Evolutionary conservation across 2,888 invertebrate species (phyloP), one percentile per base, ranked within the genome.

Genomic region (Chrysopilus asiliformis): DNA sequence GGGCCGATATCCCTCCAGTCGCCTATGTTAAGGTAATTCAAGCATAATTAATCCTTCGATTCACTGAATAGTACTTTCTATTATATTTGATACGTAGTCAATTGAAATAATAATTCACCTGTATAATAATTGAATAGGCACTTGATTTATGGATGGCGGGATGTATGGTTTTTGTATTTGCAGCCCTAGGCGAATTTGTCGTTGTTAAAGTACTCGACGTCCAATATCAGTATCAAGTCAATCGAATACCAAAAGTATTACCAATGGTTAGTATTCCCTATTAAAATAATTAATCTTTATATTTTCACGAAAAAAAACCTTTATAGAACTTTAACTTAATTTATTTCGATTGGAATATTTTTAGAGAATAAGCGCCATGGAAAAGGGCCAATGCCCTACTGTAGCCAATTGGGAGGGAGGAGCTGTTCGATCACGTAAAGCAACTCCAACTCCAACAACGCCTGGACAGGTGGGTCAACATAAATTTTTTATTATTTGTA

Each of bases 141-240:
- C 60, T 85, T 26, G 85, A 85, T 56, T 66, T 85, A 8, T 86
- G 86, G 86, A 85, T 86, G 84, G 83, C 85, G 4, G 82, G 81
- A 4, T 86, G 86, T 52, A 85, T 86, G 82, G 72, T 83, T 50
- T 84, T 85, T 42, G 84, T 85, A 4, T 86, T 86, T 53, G 80
- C 82, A 1, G 82, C 86, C 1, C 64, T 86, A 14, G 79, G 76
- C 13, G 86, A 86, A 63, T 86, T 86, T 50, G 80, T 85, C 1
- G 78, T 85, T 2, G 82, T 84, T 8, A 84, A 84, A 61, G 83
- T 83, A 0, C 56, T 86, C 41, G 80, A 83, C 50, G 76, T 80
- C 39, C 77, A 76, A 51, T 79, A 80, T 50, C 79, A 80, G 56
- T 71, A 56, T 64, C 70, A 47, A 73, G 71, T 55, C 67, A 73